Conservation (phyloP, 2,797 vertebrate genomes). For the Allobates femoralis region DNA sequence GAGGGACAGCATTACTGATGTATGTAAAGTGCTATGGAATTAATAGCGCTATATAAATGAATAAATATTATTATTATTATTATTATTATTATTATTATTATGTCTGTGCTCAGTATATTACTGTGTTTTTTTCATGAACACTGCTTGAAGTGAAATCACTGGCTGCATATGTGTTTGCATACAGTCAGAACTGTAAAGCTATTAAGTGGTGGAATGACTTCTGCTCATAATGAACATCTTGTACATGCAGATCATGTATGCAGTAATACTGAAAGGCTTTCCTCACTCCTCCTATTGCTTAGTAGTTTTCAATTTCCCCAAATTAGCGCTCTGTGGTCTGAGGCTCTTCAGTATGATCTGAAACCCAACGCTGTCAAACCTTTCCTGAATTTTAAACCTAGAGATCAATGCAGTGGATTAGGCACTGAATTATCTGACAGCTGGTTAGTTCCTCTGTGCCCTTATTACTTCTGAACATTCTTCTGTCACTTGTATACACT, state of each 20-base stretch:
- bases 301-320: constrained; percentile 1
- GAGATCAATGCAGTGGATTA: constrained; percentile 55
- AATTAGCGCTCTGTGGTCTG: constrained; percentile 26
- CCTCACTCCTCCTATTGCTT: neutral
- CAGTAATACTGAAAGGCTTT: neutral
- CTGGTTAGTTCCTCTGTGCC: constrained; percentile 50
- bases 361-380: constrained; percentile 31
- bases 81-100: too few species aligned
- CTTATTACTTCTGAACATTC: constrained; percentile 25
- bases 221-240: neutral
- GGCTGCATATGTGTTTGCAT: neutral
- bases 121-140: neutral
- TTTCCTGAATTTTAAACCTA: constrained; percentile 29
- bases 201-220: neutral
- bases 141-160: neutral
- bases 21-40: too few species aligned
- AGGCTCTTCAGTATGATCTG: constrained; percentile 19
- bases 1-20: too few species aligned
- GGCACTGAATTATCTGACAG: constrained; percentile 46
- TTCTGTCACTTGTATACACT: constrained; percentile 21
- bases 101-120: constrained; percentile 23
- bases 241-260: constrained; percentile 9
- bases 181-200: neutral
- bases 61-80: too few species aligned
- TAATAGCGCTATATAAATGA: too few species aligned